phyloP scores from a whole-genome alignment of 30 jellyfish, hydroid and myxozoan genomes.

The Mastigias papua region DNA sequence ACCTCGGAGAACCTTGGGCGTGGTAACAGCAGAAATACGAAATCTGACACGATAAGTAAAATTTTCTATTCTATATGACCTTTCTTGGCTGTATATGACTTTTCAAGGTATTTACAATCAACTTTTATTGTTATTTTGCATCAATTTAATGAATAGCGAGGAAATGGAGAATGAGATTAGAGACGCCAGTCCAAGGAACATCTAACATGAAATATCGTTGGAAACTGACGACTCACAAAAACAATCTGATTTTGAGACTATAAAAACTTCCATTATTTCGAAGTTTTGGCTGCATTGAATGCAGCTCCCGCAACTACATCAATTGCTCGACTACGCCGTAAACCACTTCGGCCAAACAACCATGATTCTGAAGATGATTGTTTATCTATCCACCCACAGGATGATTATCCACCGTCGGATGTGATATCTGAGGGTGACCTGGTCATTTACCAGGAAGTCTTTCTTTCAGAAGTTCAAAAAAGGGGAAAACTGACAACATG shows the following conservation, averaged over 20 bases:
- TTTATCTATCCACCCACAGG: background rate
- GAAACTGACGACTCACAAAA: background rate
- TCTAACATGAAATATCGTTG: background rate
- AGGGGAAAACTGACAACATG: background rate
- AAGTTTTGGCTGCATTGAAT: background rate
- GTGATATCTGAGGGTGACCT: background rate
- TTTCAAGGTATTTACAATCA: background rate
- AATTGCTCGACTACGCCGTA: background rate
- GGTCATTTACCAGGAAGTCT: background rate
- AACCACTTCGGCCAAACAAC: background rate
- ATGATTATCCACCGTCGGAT: background rate
- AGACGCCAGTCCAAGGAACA: background rate
- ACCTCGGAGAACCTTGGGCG: background rate
- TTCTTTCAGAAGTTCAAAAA: background rate
- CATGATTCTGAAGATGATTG: background rate
- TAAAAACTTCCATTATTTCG: background rate
- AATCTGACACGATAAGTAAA: background rate
- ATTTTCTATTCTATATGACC: background rate
- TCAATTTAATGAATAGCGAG: background rate
- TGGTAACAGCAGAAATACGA: background rate
- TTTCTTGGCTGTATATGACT: background rate
- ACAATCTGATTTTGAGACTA: background rate
- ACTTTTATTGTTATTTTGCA: background rate
- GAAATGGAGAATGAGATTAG: background rate
- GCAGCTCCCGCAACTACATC: background rate